Percentiles rank a stretch among this genome's conserved stretches.
Conservation (phyloP, 1,140 invertebrate genomes). For the Caenorhabditis briggsae region DNA sequence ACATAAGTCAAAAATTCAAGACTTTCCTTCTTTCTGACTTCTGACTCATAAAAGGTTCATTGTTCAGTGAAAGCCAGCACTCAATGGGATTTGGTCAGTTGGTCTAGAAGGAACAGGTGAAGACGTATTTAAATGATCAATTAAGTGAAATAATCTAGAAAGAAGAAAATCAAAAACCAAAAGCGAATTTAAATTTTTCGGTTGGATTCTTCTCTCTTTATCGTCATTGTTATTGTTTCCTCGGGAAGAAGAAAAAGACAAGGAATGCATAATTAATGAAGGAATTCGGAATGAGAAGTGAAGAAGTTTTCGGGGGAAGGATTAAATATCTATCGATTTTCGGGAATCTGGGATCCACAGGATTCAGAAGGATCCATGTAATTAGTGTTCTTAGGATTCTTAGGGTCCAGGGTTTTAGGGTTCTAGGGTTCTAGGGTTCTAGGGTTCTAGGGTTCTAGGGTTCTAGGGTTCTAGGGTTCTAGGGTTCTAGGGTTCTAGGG, state of each 20-base stretch:
- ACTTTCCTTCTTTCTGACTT: not conserved
- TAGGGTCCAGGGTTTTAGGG: too few relatives aligned
- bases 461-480: too few relatives aligned
- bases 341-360: too few relatives aligned
- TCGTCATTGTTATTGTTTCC: slow-evolving; percentile 8
- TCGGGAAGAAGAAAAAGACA: not conserved
- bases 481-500: too few relatives aligned
- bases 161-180: not conserved
- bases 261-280: slow-evolving; percentile 21
- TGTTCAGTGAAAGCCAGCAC: not conserved
- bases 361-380: too few relatives aligned
- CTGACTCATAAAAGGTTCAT: not conserved
- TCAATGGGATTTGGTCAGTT: not conserved
- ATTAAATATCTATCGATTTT: too few relatives aligned
- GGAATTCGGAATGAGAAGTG: not conserved
- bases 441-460: too few relatives aligned
- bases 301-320: not conserved
- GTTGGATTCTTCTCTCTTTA: not conserved
- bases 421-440: too few relatives aligned
- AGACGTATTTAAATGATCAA: not conserved
- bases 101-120: not conserved
- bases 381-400: too few relatives aligned
- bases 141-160: not conserved
- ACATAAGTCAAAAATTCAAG: not conserved
- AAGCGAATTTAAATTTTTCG: not conserved